phyloP scores from a whole-genome alignment of 2,113 vertebrate genomes.

The Micronycteris hirsuta region DNA sequence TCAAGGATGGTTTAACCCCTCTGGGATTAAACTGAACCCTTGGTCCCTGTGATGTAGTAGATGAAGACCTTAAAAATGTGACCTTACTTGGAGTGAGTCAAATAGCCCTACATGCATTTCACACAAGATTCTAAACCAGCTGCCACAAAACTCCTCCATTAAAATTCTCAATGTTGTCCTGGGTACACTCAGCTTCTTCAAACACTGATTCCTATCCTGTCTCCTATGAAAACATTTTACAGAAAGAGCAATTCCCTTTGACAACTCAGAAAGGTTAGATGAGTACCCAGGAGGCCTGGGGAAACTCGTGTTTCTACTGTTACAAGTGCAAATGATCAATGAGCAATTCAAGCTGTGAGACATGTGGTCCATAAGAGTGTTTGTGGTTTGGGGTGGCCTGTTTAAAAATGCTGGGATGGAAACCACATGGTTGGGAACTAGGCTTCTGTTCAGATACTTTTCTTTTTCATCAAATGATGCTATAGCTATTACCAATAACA shows the following conservation, averaged over 20 bases:
- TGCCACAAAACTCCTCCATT: background rate
- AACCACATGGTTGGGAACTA: background rate
- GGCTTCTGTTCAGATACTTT: background rate
- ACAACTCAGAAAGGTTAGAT: constrained; percentile 37
- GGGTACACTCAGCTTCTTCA: background rate
- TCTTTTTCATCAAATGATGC: background rate
- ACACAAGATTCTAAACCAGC: background rate
- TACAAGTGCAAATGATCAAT: background rate
- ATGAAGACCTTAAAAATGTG: background rate
- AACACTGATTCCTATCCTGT: background rate
- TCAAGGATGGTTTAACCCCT: background rate
- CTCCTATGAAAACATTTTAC: background rate
- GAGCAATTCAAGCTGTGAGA: background rate
- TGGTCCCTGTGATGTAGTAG: background rate
- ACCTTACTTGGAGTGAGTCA: background rate
- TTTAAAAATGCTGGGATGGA: background rate
- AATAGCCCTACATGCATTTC: background rate
- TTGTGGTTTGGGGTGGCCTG: background rate
- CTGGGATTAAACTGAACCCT: background rate
- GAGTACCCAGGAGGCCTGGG: background rate
- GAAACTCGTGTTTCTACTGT: background rate
- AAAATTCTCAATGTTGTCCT: background rate
- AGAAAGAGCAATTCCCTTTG: constrained; percentile 11
- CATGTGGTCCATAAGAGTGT: background rate
- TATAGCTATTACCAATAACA: background rate